Percentiles rank a stretch among this genome's conserved stretches.
Evolutionary conservation across 2,113 vertebrate genomes (phyloP).

Genomic region (Daboia siamensis): DNA sequence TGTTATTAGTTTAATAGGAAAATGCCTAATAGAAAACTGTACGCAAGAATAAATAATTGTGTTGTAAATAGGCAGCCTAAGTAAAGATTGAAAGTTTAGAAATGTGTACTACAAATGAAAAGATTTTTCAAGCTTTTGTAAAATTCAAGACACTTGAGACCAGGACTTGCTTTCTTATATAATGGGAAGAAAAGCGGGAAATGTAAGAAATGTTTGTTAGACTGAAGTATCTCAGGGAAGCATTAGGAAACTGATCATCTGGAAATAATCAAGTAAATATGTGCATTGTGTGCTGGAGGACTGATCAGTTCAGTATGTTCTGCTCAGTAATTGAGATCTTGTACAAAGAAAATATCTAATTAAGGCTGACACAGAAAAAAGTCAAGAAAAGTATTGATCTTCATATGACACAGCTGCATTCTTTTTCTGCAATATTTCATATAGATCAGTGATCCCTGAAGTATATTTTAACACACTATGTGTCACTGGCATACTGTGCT

Average conservation of each 20-base stretch:
- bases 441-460: neutral
- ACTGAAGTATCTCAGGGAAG: slow-evolving; percentile 21
- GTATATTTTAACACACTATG: neutral
- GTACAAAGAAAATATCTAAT: slow-evolving; percentile 15
- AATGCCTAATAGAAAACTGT: neutral
- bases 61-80: neutral
- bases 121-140: neutral
- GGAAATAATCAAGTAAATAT: slow-evolving; percentile 26
- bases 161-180: neutral
- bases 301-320: slow-evolving; percentile 35
- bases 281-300: slow-evolving; percentile 17
- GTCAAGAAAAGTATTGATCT: slow-evolving; percentile 18
- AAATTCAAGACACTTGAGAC: neutral
- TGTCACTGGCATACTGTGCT: neutral
- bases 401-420: slow-evolving; percentile 1
- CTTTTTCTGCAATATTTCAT: slow-evolving; percentile 22
- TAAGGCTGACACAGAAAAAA: slow-evolving; percentile 34
- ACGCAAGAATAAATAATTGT: neutral
- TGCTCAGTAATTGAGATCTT: slow-evolving; percentile 23
- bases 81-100: neutral
- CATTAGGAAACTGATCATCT: slow-evolving; percentile 17
- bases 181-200: slow-evolving; percentile 10
- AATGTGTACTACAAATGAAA: neutral
- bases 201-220: slow-evolving; percentile 12
- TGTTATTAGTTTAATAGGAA: neutral